A percentile compares a stretch with the other conserved stretches of the same genome.
Evolutionary conservation across 2,888 invertebrate species (phyloP).

Genomic region (Drosophila subquinaria): DNA sequence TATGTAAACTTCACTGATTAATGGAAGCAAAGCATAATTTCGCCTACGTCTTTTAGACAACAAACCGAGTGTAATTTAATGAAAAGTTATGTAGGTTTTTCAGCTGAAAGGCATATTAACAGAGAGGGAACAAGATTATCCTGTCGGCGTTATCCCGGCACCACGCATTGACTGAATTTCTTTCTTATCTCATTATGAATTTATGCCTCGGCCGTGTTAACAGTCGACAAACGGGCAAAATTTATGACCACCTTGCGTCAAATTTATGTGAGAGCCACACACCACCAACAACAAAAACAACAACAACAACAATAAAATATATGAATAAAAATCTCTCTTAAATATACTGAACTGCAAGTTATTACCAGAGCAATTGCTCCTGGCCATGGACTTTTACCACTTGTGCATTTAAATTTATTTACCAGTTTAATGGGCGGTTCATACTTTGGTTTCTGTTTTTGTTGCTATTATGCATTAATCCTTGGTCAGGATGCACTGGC

Average conservation of each 20-base stretch:
- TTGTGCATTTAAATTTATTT: constrained; percentile 46
- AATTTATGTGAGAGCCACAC: constrained; percentile 58
- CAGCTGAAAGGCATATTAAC: constrained; percentile 39
- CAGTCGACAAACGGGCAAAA: constrained; percentile 42
- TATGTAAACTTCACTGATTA: too few species aligned
- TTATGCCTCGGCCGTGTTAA: constrained; percentile 47
- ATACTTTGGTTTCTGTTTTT: constrained; percentile 19
- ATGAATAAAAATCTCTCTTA: constrained; percentile 26
- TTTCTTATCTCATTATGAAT: constrained; percentile 62
- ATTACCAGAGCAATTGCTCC: constrained; percentile 40
- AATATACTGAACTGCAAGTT: constrained; percentile 31
- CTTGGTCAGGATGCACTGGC: not conserved
- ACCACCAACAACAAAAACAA: constrained; percentile 32
- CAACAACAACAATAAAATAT: constrained; percentile 26
- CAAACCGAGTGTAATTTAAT: constrained; percentile 35
- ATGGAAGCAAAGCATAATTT: not conserved
- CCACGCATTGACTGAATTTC: constrained; percentile 41
- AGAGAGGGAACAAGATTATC: constrained; percentile 26
- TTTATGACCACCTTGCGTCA: constrained; percentile 64
- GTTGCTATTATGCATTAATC: constrained; percentile 3
- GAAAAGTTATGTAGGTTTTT: constrained; percentile 32
- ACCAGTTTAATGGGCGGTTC: constrained; percentile 7
- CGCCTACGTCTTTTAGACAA: constrained; percentile 4
- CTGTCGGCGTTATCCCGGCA: constrained; percentile 33
- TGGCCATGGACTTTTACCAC: constrained; percentile 37